Conservation (phyloP, 2,797 vertebrate species). For the Sebastes taczanowskii region DNA sequence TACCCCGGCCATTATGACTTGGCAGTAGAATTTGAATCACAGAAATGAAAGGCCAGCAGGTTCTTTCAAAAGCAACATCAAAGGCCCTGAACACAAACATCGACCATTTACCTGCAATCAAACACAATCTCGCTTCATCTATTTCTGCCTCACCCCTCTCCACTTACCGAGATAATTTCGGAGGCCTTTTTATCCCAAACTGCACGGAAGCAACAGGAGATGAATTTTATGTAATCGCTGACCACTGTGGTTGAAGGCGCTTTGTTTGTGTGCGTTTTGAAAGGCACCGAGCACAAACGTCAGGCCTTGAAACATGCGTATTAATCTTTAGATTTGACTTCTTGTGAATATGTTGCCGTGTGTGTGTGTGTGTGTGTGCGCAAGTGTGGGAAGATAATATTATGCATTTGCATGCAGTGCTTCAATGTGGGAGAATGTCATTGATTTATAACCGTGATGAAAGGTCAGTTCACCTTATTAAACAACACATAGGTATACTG, state of each 20-base stretch:
- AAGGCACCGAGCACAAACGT: slow-evolving; percentile 13
- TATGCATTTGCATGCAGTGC: slow-evolving; percentile 75
- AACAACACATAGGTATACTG: slow-evolving; percentile 76
- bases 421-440: slow-evolving; percentile 71
- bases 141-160: slow-evolving; percentile 60
- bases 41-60: slow-evolving; percentile 68
- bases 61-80: slow-evolving; percentile 69
- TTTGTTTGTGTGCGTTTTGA: slow-evolving; percentile 23
- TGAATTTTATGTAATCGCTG: slow-evolving; percentile 59
- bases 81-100: slow-evolving; percentile 60
- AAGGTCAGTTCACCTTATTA: slow-evolving; percentile 82
- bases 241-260: slow-evolving; percentile 24
- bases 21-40: slow-evolving; percentile 68
- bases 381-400: slow-evolving; percentile 63
- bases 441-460: slow-evolving; percentile 80
- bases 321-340: slow-evolving; percentile 46
- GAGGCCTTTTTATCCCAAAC: slow-evolving; percentile 50
- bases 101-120: slow-evolving; percentile 76
- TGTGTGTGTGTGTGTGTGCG: background rate
- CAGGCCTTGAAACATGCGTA: slow-evolving; percentile 20
- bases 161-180: slow-evolving; percentile 65
- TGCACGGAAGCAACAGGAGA: slow-evolving; percentile 50
- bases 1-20: slow-evolving; percentile 64
- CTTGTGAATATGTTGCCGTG: slow-evolving; percentile 8
- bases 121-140: slow-evolving; percentile 72